These are phyloP conservation scores for Holacanthella duospinosa DNA, from an alignment of 2,888 invertebrate species.

Conservation along the genomic window DNA sequence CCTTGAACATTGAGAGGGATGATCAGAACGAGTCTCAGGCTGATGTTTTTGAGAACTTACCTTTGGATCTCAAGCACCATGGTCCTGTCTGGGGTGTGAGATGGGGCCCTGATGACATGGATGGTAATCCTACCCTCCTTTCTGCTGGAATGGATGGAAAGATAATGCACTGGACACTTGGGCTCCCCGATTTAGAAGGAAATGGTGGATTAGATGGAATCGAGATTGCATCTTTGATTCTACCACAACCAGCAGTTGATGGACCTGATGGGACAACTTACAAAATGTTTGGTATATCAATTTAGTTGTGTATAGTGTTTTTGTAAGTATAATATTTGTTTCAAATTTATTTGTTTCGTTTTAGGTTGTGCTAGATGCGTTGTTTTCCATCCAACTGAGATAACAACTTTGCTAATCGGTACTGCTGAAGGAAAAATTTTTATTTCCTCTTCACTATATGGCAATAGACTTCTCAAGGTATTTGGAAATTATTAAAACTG, in stretches of 20 bases:
- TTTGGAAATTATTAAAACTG: background rate
- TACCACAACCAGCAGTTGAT: slow-evolving; percentile 56
- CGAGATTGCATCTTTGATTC: slow-evolving; percentile 57
- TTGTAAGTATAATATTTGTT: background rate
- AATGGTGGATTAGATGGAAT: slow-evolving; percentile 53
- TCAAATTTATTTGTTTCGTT: too few species aligned
- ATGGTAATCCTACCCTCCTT: slow-evolving; percentile 84
- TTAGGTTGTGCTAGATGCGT: slow-evolving; percentile 78
- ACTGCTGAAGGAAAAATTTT: slow-evolving; percentile 87
- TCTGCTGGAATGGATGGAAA: slow-evolving; percentile 83
- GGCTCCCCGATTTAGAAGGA: slow-evolving; percentile 26
- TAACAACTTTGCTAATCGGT: slow-evolving; percentile 75
- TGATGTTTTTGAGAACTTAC: slow-evolving; percentile 29
- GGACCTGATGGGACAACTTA: slow-evolving; percentile 70
- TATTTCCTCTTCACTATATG: slow-evolving; percentile 71
- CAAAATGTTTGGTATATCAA: slow-evolving; percentile 54
- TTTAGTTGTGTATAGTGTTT: background rate
- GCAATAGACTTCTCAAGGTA: background rate
- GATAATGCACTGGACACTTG: slow-evolving; percentile 73
- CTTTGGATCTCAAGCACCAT: slow-evolving; percentile 30
- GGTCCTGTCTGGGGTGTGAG: slow-evolving; percentile 54
- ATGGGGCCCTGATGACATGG: slow-evolving; percentile 81
- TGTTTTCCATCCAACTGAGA: slow-evolving; percentile 72
- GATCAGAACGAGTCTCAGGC: slow-evolving; percentile 39
- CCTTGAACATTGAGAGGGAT: slow-evolving; percentile 64